Conservation (phyloP, 2,797 vertebrate genomes). For the Melanotaenia boesemani region DNA sequence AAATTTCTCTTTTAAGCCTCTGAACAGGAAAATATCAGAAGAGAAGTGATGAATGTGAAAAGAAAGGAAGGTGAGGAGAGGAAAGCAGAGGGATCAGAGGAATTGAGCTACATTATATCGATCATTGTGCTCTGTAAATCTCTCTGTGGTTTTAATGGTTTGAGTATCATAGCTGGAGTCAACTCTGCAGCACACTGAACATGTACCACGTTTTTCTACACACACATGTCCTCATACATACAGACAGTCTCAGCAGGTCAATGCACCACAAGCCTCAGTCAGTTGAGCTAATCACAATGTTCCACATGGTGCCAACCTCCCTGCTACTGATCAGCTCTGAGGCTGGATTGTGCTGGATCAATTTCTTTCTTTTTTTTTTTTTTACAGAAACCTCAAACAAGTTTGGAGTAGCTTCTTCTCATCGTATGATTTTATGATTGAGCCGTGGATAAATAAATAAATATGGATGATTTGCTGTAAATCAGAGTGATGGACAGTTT, state of each 20-base stretch:
- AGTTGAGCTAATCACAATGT: conserved; percentile 43
- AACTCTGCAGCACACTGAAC: conserved; percentile 41
- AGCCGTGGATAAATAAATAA: background rate
- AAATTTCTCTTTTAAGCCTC: background rate
- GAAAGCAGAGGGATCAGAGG: conserved; percentile 38
- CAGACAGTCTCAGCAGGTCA: conserved; percentile 34
- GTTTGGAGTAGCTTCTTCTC: background rate
- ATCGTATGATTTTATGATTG: background rate
- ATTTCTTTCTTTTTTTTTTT: too few relatives aligned
- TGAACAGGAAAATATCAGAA: background rate
- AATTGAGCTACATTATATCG: conserved; percentile 47
- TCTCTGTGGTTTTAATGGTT: conserved; percentile 66
- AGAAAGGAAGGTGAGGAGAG: conserved; percentile 17
- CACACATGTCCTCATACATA: conserved; percentile 10
- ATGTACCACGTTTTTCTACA: conserved; percentile 19
- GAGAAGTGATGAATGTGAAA: background rate
- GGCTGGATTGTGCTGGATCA: background rate
- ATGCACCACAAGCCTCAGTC: conserved; percentile 24
- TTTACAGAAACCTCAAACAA: conserved; percentile 16
- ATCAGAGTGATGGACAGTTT: background rate
- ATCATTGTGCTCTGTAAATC: conserved; percentile 59
- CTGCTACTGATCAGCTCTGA: conserved; percentile 18
- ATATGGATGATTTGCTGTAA: background rate
- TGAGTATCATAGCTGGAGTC: conserved; percentile 64
- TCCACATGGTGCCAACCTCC: conserved; percentile 31